phyloP scores from a whole-genome alignment of 2,888 invertebrate genomes.

The Scrobipalpa costella region DNA sequence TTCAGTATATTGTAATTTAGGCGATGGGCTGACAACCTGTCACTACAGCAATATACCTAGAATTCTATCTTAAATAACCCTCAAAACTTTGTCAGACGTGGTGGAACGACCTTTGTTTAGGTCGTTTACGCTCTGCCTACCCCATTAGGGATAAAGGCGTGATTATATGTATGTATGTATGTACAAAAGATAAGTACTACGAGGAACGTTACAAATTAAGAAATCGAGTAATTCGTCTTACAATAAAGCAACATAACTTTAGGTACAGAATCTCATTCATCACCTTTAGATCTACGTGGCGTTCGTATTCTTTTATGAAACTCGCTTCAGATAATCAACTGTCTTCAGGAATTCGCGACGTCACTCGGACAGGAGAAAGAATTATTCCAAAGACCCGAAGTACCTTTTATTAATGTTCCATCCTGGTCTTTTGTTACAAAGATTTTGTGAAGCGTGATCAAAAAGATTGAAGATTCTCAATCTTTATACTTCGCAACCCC shows the following conservation, averaged over 20 bases:
- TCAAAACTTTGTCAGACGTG: no score
- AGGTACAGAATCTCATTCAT: slow-evolving; percentile 24
- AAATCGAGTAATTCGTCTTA: not conserved
- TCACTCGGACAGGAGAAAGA: slow-evolving; percentile 47
- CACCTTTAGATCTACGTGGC: slow-evolving; percentile 25
- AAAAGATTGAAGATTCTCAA: slow-evolving; percentile 22
- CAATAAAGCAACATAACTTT: not conserved
- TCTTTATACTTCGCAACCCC: slow-evolving; percentile 8
- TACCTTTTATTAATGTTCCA: slow-evolving; percentile 54
- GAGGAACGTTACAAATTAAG: no score
- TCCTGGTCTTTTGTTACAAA: slow-evolving; percentile 39
- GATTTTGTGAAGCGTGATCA: slow-evolving; percentile 29
- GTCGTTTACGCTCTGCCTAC: no score
- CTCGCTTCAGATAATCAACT: slow-evolving; percentile 65
- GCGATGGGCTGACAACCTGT: no score
- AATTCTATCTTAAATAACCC: no score
- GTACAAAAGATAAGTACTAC: no score
- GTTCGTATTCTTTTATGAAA: slow-evolving; percentile 43
- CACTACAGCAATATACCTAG: no score
- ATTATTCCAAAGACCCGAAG: slow-evolving; percentile 52
- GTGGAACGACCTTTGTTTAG: no score
- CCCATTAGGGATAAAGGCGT: no score
- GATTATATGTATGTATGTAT: no score
- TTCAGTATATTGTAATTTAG: no score
- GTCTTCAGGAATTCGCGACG: slow-evolving; percentile 58